Conservation (phyloP, 2,888 invertebrate genomes). For the Nomada fabriciana region DNA sequence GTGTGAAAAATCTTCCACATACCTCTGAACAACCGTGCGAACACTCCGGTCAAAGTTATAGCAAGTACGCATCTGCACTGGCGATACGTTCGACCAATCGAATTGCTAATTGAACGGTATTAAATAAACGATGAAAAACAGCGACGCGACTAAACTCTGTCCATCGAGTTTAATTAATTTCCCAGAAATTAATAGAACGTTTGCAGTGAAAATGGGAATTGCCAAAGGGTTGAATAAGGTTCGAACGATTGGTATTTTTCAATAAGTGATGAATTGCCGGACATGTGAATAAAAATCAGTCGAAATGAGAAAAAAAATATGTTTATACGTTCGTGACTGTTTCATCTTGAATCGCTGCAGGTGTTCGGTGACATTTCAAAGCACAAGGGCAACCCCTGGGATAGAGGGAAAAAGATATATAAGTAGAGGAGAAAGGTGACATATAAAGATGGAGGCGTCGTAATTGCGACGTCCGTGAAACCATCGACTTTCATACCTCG, state of each 20-base stretch:
- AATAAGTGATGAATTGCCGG: too few species aligned
- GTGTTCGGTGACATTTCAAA: background rate
- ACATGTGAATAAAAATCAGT: too few species aligned
- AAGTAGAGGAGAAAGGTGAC: background rate
- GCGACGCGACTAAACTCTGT: background rate
- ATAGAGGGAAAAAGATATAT: background rate
- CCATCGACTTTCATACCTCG: constrained; percentile 39
- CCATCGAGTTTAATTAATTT: background rate
- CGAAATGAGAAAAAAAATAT: too few species aligned
- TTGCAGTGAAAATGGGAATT: background rate
- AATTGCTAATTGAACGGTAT: constrained; percentile 1
- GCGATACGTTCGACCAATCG: background rate
- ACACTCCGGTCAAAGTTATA: background rate
- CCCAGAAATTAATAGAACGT: background rate
- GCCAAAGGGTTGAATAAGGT: background rate
- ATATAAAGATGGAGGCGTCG: background rate
- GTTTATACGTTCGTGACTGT: too few species aligned
- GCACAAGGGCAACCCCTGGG: background rate
- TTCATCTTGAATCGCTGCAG: background rate
- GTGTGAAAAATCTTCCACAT: constrained; percentile 25
- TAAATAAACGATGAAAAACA: constrained; percentile 5
- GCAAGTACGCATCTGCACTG: background rate
- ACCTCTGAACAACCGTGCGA: background rate
- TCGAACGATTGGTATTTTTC: too few species aligned
- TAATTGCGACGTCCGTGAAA: constrained; percentile 40